A percentile compares a stretch with the other conserved stretches of the same genome.
phyloP scores from a whole-genome alignment of 2,797 vertebrate species.

The Neosilurus hyrtlii region DNA sequence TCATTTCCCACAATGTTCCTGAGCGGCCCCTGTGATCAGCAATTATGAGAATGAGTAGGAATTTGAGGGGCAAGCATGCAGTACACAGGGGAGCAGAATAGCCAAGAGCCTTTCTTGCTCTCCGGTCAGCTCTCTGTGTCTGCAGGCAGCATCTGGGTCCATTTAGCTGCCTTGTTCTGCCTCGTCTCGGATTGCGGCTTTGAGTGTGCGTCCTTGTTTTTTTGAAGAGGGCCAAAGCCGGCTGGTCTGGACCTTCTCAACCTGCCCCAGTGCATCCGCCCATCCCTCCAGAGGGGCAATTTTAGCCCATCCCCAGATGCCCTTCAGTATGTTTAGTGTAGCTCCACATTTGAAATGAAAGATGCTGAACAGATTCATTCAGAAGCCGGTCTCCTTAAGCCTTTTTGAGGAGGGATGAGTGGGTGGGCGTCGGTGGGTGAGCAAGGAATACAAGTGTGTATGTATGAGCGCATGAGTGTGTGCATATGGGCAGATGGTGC shows the following conservation, averaged over 20 bases:
- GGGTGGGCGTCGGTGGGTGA: constrained; percentile 52
- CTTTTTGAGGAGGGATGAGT: constrained; percentile 61
- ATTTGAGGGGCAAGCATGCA: constrained; percentile 79
- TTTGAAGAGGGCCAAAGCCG: constrained; percentile 69
- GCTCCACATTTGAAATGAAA: constrained; percentile 91
- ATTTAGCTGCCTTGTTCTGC: constrained; percentile 74
- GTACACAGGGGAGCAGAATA: constrained; percentile 61
- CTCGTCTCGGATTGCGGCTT: constrained; percentile 88
- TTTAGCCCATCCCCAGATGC: constrained; percentile 85
- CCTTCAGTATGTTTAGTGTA: constrained; percentile 86
- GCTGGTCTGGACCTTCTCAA: constrained; percentile 87
- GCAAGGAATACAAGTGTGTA: constrained; percentile 35
- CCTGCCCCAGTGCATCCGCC: constrained; percentile 75
- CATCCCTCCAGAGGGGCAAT: constrained; percentile 78
- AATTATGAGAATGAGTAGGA: constrained; percentile 85
- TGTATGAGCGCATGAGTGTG: constrained; percentile 15
- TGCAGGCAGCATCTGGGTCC: constrained; percentile 92
- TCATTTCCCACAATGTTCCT: constrained; percentile 84
- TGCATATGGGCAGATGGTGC: constrained; percentile 53
- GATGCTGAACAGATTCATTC: constrained; percentile 91
- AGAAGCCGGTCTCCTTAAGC: constrained; percentile 80
- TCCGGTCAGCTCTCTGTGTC: constrained; percentile 66
- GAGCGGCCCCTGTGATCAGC: constrained; percentile 81
- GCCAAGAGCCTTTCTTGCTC: constrained; percentile 61
- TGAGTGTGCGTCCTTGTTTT: constrained; percentile 84